Conservation (phyloP, 2,113 vertebrate species). For the Hippopotamus amphibius region DNA sequence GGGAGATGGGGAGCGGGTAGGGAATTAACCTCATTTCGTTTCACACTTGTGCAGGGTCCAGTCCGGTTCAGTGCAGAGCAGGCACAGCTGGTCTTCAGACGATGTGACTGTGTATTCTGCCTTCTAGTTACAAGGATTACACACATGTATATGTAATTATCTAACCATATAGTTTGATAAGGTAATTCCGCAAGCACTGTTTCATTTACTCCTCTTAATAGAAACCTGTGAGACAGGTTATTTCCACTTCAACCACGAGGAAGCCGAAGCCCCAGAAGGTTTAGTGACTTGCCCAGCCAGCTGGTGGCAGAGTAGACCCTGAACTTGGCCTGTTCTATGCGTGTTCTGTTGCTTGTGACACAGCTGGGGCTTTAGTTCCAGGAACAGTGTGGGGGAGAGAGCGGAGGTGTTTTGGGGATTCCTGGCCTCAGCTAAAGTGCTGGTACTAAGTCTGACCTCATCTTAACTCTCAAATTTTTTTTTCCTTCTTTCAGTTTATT, state of each 20-base stretch:
- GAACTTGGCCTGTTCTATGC: not conserved
- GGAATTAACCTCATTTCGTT: not conserved
- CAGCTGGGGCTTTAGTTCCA: not conserved
- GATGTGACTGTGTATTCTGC: not conserved
- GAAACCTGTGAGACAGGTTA: not conserved
- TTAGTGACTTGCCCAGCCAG: not conserved
- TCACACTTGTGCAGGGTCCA: not conserved
- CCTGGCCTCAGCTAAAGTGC: not conserved
- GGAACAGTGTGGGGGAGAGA: not conserved
- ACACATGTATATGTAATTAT: accelerated
- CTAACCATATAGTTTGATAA: not conserved
- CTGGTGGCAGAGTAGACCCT: not conserved
- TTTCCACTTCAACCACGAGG: not conserved
- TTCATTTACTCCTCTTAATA: not conserved
- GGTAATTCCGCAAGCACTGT: not conserved
- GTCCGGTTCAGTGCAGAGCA: not conserved
- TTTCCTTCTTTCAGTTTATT: conserved; percentile 4
- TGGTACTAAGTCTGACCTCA: not conserved
- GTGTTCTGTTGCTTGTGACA: not conserved
- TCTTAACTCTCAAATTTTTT: not conserved
- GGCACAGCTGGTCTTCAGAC: not conserved
- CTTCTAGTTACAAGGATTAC: not conserved
- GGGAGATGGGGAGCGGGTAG: not conserved
- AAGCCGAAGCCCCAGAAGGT: not conserved
- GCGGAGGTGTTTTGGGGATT: not conserved